Base-by-base conservation (phyloP, 2,113 vertebrate genomes). In the Barbus barbus region DNA sequence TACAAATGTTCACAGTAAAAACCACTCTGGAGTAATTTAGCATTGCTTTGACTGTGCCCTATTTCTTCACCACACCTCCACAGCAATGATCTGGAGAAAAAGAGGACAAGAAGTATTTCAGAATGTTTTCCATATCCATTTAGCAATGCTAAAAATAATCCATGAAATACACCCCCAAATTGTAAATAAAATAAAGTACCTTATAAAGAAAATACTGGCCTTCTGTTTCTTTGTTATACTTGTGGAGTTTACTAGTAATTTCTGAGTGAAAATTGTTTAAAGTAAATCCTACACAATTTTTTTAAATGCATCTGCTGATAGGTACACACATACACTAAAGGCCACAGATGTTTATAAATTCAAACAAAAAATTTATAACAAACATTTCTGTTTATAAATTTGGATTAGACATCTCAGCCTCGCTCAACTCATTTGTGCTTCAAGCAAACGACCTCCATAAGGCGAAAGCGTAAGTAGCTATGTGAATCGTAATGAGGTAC, bases 401-500 rank as follows among this genome's bases (percentile, higher is more conserved):
- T 24, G 1, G 31, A 24, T 41, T 78, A 3, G 3, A 44, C 58
- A 63, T 28, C 24, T 20, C 24, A 63, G 24, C 14, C 38, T 11
- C 2, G 3, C 18, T 36, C 5, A 56, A 56, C 5, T 76, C 58
- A 26, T 28, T 14, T 28, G 38, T 28, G 77, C 22, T 38, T 44
- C 31, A 44, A 24, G 71, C 72, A 48, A 28, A 9, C 24, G 1
- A 26, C 44, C 8, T 48, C 16, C 44, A 20, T 28, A 46, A 13
- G n/a, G 44, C 0, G 7, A 9, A 20, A 9, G 24, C 0, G 20
- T 14, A 44, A 48, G 7, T 51, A 18, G 41, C 20, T 3, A 13
- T 61, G 58, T 61, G 78, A 65, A 79, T 44, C 16, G 36, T 63
- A 41, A 26, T 79, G n/a, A 46, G 14, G 26, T n/a, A 63, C 58